A percentile compares a stretch with the other conserved stretches of the same genome.
phyloP scores from a whole-genome alignment of 2,888 invertebrate species.

The Arrhopalites spinosus region DNA sequence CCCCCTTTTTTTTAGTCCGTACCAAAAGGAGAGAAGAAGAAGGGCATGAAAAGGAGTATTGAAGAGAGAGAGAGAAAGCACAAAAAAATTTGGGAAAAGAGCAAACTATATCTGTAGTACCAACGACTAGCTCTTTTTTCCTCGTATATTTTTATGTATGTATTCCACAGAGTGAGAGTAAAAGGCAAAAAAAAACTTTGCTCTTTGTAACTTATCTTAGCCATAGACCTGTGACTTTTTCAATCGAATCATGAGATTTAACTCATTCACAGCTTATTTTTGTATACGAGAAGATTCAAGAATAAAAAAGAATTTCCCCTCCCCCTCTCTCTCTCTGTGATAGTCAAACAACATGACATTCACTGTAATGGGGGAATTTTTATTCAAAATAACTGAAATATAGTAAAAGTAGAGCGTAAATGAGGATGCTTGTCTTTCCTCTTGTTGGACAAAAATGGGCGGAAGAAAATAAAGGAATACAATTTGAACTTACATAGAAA shows the following conservation, averaged over 20 bases:
- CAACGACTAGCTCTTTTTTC: not conserved
- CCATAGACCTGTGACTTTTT: constrained; percentile 21
- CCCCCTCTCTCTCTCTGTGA: not conserved
- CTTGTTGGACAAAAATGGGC: not conserved
- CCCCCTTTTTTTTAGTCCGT: not conserved
- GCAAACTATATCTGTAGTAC: too few relatives aligned
- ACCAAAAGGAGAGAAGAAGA: not conserved
- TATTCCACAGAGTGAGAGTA: constrained; percentile 16
- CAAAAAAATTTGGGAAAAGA: not conserved
- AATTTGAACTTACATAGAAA: not conserved
- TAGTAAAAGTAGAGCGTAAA: not conserved
- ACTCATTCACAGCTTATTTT: constrained; percentile 15
- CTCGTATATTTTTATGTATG: not conserved
- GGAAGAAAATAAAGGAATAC: not conserved
- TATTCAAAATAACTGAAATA: too few relatives aligned
- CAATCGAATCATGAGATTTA: constrained; percentile 23
- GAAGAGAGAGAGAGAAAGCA: constrained; percentile 4
- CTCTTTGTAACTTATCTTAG: constrained; percentile 37
- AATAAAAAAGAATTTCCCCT: not conserved
- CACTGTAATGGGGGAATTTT: too few relatives aligned
- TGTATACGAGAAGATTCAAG: not conserved
- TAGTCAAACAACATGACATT: too few relatives aligned
- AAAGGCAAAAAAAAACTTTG: constrained; percentile 28
- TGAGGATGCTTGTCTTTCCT: not conserved
- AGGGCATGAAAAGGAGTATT: not conserved